Evolutionary conservation across 2,113 vertebrate genomes (phyloP).

Genomic region (Notarius lentiginosus): DNA sequence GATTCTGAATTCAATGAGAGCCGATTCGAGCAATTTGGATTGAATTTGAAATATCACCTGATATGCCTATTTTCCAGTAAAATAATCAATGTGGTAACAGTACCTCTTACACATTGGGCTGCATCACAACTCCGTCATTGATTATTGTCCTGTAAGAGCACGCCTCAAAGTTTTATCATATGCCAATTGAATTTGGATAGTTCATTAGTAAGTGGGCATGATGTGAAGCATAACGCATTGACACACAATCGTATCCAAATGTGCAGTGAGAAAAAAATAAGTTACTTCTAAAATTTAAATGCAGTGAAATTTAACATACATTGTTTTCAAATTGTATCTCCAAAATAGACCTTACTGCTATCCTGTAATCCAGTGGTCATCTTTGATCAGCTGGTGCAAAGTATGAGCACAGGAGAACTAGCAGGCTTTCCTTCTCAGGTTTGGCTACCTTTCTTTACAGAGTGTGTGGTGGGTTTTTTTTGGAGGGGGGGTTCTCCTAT

Average conservation of each 20-base stretch:
- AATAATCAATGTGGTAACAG: neutral
- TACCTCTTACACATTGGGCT: neutral
- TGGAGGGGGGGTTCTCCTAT: too few species aligned
- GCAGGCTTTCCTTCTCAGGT: constrained; percentile 88
- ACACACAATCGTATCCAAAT: neutral
- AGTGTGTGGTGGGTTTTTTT: neutral
- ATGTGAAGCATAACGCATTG: neutral
- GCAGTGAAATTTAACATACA: neutral
- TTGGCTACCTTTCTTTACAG: constrained; percentile 14
- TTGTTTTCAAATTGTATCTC: neutral
- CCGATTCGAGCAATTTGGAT: too few species aligned
- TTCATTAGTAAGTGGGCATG: neutral
- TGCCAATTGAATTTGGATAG: neutral
- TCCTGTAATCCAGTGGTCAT: constrained; percentile 72
- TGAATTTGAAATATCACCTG: too few species aligned
- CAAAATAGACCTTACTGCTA: constrained; percentile 79
- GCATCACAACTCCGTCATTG: neutral
- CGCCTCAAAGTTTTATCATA: neutral
- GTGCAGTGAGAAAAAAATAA: neutral
- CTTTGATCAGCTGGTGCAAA: constrained; percentile 83
- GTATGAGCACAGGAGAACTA: constrained; percentile 82
- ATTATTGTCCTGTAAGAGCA: neutral
- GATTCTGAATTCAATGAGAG: too few species aligned
- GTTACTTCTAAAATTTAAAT: neutral
- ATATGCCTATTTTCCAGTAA: neutral